These are phyloP conservation scores for Catharus bicknelli DNA, from an alignment of 2,113 vertebrate genomes.

Conservation along the genomic window DNA sequence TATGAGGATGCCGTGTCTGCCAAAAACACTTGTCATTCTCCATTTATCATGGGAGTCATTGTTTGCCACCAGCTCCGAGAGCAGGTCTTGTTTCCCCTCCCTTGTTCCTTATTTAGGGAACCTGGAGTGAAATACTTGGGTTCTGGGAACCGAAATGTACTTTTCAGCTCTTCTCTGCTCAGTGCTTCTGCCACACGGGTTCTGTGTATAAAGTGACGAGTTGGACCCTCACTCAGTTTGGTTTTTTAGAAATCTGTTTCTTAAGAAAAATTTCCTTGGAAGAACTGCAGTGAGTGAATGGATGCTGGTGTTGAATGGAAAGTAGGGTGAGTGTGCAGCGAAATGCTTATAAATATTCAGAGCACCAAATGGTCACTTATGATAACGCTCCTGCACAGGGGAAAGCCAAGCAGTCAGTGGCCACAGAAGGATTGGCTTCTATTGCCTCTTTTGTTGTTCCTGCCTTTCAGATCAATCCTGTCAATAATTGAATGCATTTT, in stretches of 20 bases:
- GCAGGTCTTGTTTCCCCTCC: accelerated
- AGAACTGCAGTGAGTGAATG: slow-evolving; percentile 27
- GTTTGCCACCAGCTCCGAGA: background rate
- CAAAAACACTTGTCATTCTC: background rate
- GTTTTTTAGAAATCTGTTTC: background rate
- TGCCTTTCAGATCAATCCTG: slow-evolving; percentile 59
- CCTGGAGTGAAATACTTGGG: background rate
- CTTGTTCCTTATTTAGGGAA: background rate
- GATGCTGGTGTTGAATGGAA: slow-evolving; percentile 26
- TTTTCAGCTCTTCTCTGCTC: background rate
- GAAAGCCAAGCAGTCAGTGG: background rate
- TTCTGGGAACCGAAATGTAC: background rate
- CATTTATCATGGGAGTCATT: background rate
- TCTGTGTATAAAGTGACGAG: background rate
- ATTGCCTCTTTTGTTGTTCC: slow-evolving; percentile 29
- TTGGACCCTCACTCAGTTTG: background rate
- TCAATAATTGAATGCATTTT: slow-evolving; percentile 63
- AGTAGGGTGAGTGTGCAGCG: slow-evolving; percentile 3
- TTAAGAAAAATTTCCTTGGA: background rate
- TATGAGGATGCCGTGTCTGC: background rate
- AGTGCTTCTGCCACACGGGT: background rate
- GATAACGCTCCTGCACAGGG: slow-evolving; percentile 7
- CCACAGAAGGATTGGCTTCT: slow-evolving; percentile 47
- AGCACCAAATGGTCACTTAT: slow-evolving; percentile 42
- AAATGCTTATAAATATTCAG: slow-evolving; percentile 58